Conservation (phyloP, 1,140 invertebrate species). For the Caerostris extrusa region DNA sequence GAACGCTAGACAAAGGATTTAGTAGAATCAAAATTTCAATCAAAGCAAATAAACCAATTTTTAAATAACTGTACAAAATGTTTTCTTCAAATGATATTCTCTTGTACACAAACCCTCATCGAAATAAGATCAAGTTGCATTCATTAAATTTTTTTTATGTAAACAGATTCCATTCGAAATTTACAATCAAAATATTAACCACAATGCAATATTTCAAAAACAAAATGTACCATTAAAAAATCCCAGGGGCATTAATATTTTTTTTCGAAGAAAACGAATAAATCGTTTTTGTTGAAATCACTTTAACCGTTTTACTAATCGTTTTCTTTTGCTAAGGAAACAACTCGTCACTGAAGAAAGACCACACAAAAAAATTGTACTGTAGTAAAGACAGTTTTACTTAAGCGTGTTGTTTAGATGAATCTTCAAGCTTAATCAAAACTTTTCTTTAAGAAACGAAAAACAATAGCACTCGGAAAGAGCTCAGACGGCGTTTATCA, state of each 20-base stretch:
- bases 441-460: neutral
- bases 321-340: neutral
- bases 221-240: neutral
- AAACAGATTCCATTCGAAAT: neutral
- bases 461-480: neutral
- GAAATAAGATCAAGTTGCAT: too few relatives aligned
- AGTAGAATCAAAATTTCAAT: too few relatives aligned
- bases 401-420: slow-evolving; percentile 15
- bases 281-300: neutral
- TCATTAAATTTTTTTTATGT: too few relatives aligned
- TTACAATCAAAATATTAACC: neutral
- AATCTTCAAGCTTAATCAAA: neutral
- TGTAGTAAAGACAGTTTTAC: slow-evolving; percentile 27
- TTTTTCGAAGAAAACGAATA: neutral
- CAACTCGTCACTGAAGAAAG: neutral
- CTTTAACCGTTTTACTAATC: slow-evolving; percentile 11
- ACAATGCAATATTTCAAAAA: neutral
- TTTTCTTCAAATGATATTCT: too few relatives aligned
- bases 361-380: neutral
- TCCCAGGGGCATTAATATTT: neutral
- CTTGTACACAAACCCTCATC: too few relatives aligned
- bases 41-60: too few relatives aligned
- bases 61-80: too few relatives aligned
- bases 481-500: neutral
- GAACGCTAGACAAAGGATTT: too few relatives aligned